Evolutionary conservation across 1,140 invertebrate genomes (phyloP), one percentile per base, ranked within the genome.

Genomic region (Periplaneta americana): DNA sequence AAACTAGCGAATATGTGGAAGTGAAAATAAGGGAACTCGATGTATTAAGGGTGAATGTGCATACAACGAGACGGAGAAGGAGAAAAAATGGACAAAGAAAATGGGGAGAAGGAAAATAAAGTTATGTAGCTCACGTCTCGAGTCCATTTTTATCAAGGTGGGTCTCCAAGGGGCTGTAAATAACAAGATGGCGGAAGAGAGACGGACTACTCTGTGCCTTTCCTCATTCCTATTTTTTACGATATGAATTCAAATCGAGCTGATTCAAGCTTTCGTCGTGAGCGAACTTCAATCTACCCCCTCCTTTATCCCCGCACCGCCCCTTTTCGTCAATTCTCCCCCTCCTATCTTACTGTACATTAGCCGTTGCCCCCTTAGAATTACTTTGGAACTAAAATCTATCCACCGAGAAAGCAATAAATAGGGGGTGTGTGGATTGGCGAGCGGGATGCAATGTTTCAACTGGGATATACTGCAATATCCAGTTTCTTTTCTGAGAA

Each of bases 171-270:
- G 84, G 83, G 83, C 81, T 82, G 84, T 85, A 85, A 85, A 85
- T 84, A 85, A 85, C 81, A 80, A 84, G n/a, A 36, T 22, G 75
- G 75, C 10, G 35, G 17, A 31, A 77, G 35, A 36, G 75, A 34
- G 75, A 28, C 17, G 31, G 31, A 34, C 48, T 28, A 39, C 22
- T 28, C 22, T 66, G 11, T 13, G 1, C 22, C 5, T 5, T 28
- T 66, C n/a, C 48, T 66, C 48, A 13, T 66, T 66, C 48, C 22
- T 77, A 22, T 80, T 80, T 36, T 80, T 84, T 83, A 83, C 80
- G 83, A 82, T 83, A 83, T 84, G 83, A 84, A 85, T 85, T 85
- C 83, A 85, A 84, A 84, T 84, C 81, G 83, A 83, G 75, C n/a
- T 82, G 83, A 85, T 85, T 85, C 83, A n/a, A 66, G 48, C 13